Conservation (phyloP, 2,888 invertebrate species). For the Pristionchus exspectatus region DNA sequence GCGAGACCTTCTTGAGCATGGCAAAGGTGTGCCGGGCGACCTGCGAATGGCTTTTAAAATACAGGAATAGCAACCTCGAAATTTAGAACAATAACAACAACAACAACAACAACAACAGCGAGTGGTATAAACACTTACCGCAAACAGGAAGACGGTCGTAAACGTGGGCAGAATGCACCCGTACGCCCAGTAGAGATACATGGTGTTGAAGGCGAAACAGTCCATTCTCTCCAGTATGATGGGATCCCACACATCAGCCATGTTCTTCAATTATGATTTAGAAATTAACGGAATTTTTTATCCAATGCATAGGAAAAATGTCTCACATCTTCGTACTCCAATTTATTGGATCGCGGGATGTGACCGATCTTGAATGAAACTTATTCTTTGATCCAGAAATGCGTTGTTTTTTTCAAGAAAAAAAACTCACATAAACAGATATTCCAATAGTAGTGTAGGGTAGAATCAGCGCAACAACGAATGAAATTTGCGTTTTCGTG, state of each 20-base stretch:
- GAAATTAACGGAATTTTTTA: too few relatives aligned
- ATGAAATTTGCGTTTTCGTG: neutral
- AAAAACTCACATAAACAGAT: neutral
- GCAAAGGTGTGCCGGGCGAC: neutral
- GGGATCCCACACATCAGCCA: neutral
- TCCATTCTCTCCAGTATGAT: neutral
- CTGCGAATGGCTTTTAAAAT: neutral
- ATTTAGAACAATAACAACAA: too few relatives aligned
- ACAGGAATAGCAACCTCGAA: too few relatives aligned
- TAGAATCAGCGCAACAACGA: neutral
- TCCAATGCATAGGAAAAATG: too few relatives aligned
- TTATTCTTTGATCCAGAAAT: neutral
- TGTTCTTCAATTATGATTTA: too few relatives aligned
- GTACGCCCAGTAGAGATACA: neutral
- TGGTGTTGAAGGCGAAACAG: constrained; percentile 8
- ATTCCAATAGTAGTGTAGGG: neutral
- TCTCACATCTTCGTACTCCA: neutral
- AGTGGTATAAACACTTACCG: neutral
- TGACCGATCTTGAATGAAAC: neutral
- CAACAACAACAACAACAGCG: too few relatives aligned
- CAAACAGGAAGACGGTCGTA: neutral
- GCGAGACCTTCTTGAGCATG: neutral
- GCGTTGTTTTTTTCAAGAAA: neutral
- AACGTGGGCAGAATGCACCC: neutral
- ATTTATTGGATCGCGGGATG: neutral